phyloP scores from a whole-genome alignment of 2,797 vertebrate genomes.

The Cossypha niveicapilla region DNA sequence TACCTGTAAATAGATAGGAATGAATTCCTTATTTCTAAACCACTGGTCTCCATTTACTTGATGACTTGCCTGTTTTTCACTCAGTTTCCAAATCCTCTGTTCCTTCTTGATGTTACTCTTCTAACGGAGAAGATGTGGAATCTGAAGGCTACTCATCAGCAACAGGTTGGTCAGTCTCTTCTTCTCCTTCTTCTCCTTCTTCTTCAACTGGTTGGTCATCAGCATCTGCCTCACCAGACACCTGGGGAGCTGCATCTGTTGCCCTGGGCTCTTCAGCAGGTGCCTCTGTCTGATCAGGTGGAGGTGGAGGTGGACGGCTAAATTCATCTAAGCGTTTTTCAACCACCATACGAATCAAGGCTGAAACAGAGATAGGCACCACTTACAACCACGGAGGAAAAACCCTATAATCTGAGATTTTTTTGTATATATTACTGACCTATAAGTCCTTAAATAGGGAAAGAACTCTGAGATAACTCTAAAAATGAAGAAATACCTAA shows the following conservation, averaged over 20 bases:
- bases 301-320: not conserved
- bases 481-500: not conserved
- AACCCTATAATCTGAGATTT: not conserved
- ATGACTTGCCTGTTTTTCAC: not conserved
- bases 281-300: not conserved
- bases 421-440: not conserved
- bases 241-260: not conserved
- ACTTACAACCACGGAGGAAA: not conserved
- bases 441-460: not conserved
- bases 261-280: not conserved
- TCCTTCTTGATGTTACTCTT: not conserved
- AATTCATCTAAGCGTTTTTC: conserved; percentile 67
- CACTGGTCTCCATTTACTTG: not conserved
- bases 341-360: conserved; percentile 79
- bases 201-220: not conserved
- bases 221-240: not conserved
- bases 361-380: conserved; percentile 71
- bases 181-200: not conserved
- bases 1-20: not conserved
- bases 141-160: not conserved
- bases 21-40: not conserved
- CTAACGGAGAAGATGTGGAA: not conserved
- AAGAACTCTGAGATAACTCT: not conserved
- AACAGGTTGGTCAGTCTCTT: not conserved
- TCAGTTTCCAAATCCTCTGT: not conserved